Evolutionary conservation across 2,888 invertebrate species (phyloP).

Genomic region (Plagiodera versicolora): DNA sequence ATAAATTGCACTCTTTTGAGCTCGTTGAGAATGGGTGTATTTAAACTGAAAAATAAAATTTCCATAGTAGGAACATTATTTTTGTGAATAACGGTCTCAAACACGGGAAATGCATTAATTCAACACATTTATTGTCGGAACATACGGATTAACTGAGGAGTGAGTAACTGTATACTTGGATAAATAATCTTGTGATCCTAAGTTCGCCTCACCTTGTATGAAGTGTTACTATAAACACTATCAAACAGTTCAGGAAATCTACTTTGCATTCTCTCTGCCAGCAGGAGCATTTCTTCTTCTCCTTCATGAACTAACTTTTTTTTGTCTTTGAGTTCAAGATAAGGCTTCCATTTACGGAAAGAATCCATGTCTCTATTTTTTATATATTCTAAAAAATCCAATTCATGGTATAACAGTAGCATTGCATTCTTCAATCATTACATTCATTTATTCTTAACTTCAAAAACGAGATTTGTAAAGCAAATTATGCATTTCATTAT

Average conservation of each 20-base stretch:
- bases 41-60: conserved; percentile 65
- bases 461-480: too few species aligned
- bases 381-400: conserved; percentile 38
- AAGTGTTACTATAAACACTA: conserved; percentile 62
- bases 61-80: conserved; percentile 17
- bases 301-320: conserved; percentile 73
- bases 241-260: conserved; percentile 69
- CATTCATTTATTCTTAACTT: too few species aligned
- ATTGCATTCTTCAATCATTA: too few species aligned
- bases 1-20: conserved; percentile 72
- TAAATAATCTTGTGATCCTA: background rate
- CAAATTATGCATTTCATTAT: conserved; percentile 8
- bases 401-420: too few species aligned
- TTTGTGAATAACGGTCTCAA: too few species aligned
- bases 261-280: conserved; percentile 74
- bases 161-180: background rate
- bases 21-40: conserved; percentile 75
- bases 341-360: conserved; percentile 61
- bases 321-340: conserved; percentile 58
- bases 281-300: conserved; percentile 70
- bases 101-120: too few species aligned
- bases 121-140: conserved; percentile 10
- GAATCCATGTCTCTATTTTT: conserved; percentile 42
- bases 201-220: conserved; percentile 53
- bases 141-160: background rate